These are phyloP conservation scores for Hyphantria cunea DNA, from an alignment of 1,140 invertebrate genomes.

Conservation along the genomic window DNA sequence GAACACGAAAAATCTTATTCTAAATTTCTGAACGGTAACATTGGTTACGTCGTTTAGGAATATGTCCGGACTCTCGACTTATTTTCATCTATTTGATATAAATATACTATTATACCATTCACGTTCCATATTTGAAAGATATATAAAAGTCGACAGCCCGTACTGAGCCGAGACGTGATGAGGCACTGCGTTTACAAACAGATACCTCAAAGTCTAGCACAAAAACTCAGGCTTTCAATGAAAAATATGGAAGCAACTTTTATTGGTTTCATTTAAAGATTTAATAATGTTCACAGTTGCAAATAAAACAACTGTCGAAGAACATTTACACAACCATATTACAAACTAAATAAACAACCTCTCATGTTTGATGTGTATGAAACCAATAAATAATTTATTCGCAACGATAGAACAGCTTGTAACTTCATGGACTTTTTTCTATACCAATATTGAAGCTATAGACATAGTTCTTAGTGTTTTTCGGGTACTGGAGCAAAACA, in stretches of 20 bases:
- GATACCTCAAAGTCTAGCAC: neutral
- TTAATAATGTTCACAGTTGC: too few species aligned
- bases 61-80: constrained; percentile 8
- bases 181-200: constrained; percentile 4
- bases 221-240: too few species aligned
- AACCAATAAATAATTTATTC: neutral
- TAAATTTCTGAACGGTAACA: constrained; percentile 21
- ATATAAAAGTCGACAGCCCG: constrained; percentile 6
- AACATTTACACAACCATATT: neutral
- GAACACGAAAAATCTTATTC: constrained; percentile 53
- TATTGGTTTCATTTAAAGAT: too few species aligned
- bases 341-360: constrained; percentile 27
- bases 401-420: too few species aligned
- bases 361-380: neutral
- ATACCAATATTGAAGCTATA: too few species aligned
- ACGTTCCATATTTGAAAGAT: constrained; percentile 10
- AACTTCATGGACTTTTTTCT: too few species aligned
- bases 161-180: neutral
- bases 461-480: too few species aligned
- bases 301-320: constrained; percentile 1
- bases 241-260: too few species aligned
- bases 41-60: constrained; percentile 17
- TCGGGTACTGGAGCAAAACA: too few species aligned
- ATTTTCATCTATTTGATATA: constrained; percentile 3
- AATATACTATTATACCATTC: constrained; percentile 8